Base-by-base conservation (phyloP, 2,113 vertebrate genomes). In the Amblyopsis rosae region DNA sequence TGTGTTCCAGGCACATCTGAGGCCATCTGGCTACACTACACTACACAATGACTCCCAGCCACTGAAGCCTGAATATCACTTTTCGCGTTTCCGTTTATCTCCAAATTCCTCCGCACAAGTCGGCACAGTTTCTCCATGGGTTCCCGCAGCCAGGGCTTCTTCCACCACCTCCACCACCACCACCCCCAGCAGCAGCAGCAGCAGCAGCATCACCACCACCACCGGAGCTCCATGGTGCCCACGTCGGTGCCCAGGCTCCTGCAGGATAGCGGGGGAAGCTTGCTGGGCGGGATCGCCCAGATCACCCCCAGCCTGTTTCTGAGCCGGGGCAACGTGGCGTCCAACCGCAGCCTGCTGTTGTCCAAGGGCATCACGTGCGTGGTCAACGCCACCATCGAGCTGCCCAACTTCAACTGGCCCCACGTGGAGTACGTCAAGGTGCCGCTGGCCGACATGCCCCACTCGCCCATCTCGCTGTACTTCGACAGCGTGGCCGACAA, bases 401-500 rank as follows among this genome's bases (percentile, higher is more conserved):
- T 99, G 60, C 96, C 97, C 77, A 98, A 98, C 86, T 96, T 95
- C 83, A 98, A 98, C 92, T 98, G 96, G 96, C 96, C 97, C 3
- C 95, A 98, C 67, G 94, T 99, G 69, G 96, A 98, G 81, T 99
- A 99, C 0, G 94, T 98, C 0, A 97, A 97, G 90, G 97, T 99
- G 83, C 96, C 97, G 57, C 87, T 99, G 90, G 96, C 96, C 0
- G 97, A 99, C 77, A 95, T 95, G 93, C 96, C 97, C 41, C 96
- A 96, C 46, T 96, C 97, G 1, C 97, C 97, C 65, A 95, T 99
- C 86, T 95, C 96, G 26, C 82, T 98, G 35, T 99, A 99, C 90
- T 99, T 99, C 69, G 97, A 99, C 92, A 96, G 94, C 0, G 93
- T 99, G 51, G 96, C 97, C 0, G 95, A 98, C 83, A 98, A 98